Percentiles rank a stretch among this genome's conserved stretches.
Evolutionary conservation across 2,113 vertebrate species (phyloP).

Genomic region (Tautogolabrus adspersus): DNA sequence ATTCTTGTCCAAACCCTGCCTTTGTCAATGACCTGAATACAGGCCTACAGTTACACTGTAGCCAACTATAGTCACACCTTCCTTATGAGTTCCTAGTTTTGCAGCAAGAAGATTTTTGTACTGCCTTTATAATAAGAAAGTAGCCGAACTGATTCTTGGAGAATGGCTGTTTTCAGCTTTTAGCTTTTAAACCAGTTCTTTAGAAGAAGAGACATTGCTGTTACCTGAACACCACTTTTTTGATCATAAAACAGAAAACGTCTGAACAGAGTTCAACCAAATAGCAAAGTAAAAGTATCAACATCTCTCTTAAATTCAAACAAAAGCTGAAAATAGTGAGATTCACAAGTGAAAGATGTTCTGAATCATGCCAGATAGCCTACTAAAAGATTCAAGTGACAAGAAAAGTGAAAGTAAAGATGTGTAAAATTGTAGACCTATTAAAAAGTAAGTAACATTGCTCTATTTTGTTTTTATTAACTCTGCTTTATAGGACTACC

Average conservation of each 20-base stretch:
- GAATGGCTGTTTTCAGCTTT: too few relatives aligned
- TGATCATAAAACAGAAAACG: neutral
- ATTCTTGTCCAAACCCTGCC: neutral
- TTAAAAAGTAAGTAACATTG: too few relatives aligned
- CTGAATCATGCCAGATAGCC: too few relatives aligned
- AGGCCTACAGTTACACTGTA: neutral
- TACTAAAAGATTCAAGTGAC: too few relatives aligned
- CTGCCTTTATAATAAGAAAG: too few relatives aligned
- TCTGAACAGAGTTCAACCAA: neutral
- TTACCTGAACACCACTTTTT: neutral
- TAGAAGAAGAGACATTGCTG: neutral
- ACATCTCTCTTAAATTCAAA: neutral
- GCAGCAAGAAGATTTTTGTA: neutral
- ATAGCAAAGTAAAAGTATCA: neutral
- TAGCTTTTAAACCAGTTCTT: neutral
- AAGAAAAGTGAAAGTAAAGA: too few relatives aligned
- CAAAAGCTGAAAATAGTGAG: neutral
- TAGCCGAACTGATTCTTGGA: neutral
- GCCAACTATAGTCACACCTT: neutral
- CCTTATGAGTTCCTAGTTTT: neutral
- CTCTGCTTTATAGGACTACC: too few relatives aligned
- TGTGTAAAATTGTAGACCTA: too few relatives aligned
- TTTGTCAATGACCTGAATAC: neutral
- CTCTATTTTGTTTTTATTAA: too few relatives aligned
- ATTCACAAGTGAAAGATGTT: neutral